phyloP scores from a whole-genome alignment of 2,797 vertebrate genomes.

The Adrianichthys oophorus region DNA sequence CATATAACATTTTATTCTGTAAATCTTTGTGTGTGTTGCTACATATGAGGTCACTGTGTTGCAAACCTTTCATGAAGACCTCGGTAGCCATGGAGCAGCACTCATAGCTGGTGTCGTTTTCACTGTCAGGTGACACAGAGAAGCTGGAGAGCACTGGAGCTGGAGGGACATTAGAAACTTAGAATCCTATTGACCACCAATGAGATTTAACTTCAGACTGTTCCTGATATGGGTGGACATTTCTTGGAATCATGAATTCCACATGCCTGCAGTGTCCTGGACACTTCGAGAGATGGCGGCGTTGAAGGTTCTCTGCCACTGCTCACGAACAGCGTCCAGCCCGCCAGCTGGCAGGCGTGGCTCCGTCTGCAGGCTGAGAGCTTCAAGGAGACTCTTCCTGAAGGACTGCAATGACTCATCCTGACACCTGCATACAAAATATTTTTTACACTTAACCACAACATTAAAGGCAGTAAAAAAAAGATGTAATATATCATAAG shows the following conservation, averaged over 20 bases:
- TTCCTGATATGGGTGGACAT: too few relatives aligned
- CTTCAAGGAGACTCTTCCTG: slow-evolving; percentile 63
- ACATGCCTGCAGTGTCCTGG: slow-evolving; percentile 28
- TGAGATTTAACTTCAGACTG: neutral
- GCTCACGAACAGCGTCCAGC: slow-evolving; percentile 52
- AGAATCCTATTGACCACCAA: neutral
- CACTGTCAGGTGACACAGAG: slow-evolving; percentile 22
- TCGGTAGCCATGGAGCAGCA: slow-evolving; percentile 68
- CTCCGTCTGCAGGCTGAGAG: slow-evolving; percentile 69
- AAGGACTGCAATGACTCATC: slow-evolving; percentile 52
- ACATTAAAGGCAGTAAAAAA: neutral
- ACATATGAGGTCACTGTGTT: neutral
- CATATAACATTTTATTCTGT: neutral
- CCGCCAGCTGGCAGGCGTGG: slow-evolving; percentile 54
- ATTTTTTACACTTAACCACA: neutral
- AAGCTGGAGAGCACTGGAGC: slow-evolving; percentile 14
- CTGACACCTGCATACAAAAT: slow-evolving; percentile 56
- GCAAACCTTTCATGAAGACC: slow-evolving; percentile 74
- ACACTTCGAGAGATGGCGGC: slow-evolving; percentile 3
- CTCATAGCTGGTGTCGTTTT: slow-evolving; percentile 31
- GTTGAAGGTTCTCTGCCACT: slow-evolving; percentile 56
- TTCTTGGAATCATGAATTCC: neutral
- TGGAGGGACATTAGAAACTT: slow-evolving; percentile 6
- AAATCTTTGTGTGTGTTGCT: neutral
- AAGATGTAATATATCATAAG: too few relatives aligned